Evolutionary conservation across 2,113 vertebrate genomes (phyloP).

Genomic region (Hypomesus transpacificus): DNA sequence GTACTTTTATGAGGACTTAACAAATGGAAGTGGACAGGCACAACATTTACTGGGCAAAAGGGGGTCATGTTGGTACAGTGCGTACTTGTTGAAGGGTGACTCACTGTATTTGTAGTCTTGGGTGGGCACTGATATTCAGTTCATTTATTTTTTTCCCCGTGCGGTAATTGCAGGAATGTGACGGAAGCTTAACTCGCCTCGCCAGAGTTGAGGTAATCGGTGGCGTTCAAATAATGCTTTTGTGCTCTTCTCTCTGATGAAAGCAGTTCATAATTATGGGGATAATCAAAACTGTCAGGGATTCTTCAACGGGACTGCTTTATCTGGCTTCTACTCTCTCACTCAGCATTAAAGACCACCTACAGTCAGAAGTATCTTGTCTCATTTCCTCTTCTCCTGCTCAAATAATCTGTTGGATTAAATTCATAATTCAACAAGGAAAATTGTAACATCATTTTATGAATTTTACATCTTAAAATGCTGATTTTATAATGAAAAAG

Average conservation of each 20-base stretch:
- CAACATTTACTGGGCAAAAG: slow-evolving; percentile 61
- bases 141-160: slow-evolving; percentile 48
- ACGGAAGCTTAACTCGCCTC: slow-evolving; percentile 45
- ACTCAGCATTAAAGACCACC: slow-evolving; percentile 47
- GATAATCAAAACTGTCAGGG: slow-evolving; percentile 69
- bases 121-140: slow-evolving; percentile 66
- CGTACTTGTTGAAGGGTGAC: slow-evolving; percentile 62
- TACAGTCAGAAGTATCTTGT: slow-evolving; percentile 13
- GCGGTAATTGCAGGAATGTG: slow-evolving; percentile 66
- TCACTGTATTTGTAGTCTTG: slow-evolving; percentile 67
- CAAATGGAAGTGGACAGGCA: slow-evolving; percentile 75
- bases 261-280: slow-evolving; percentile 66
- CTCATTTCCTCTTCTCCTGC: background rate
- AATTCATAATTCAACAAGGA: too few relatives aligned
- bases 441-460: too few relatives aligned
- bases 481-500: too few relatives aligned
- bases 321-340: slow-evolving; percentile 58
- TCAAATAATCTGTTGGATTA: background rate
- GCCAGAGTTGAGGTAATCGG: slow-evolving; percentile 70
- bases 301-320: slow-evolving; percentile 50
- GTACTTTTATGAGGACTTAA: slow-evolving; percentile 64
- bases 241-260: slow-evolving; percentile 60
- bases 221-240: slow-evolving; percentile 61
- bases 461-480: too few relatives aligned
- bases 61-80: slow-evolving; percentile 64